Evolutionary conservation across 2,888 invertebrate species (phyloP).

Genomic region (Harmothoe impar): DNA sequence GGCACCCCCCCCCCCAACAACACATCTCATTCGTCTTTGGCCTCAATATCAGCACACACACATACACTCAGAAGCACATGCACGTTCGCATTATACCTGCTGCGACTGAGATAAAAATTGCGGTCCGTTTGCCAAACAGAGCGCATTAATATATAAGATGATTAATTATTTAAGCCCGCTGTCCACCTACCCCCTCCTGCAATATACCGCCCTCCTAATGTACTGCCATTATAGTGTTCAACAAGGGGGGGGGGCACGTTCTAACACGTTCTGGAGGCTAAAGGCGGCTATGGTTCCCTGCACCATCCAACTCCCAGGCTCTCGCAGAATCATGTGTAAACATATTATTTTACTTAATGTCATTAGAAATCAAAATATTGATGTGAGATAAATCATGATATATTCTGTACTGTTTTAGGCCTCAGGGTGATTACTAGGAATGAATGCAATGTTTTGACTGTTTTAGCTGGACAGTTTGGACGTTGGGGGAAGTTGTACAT

Average conservation of each 20-base stretch:
- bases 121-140: slow-evolving; percentile 23
- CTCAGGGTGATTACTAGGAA: neutral
- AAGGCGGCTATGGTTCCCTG: neutral
- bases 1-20: too few species aligned
- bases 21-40: too few species aligned
- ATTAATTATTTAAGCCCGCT: slow-evolving; percentile 33
- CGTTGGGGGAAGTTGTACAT: too few species aligned
- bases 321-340: neutral
- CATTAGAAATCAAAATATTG: slow-evolving; percentile 48
- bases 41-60: neutral
- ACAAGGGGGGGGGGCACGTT: neutral
- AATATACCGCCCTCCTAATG: neutral
- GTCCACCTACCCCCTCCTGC: neutral
- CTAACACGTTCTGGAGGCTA: neutral
- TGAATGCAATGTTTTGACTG: too few species aligned
- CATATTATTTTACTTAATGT: slow-evolving; percentile 36
- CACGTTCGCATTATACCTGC: too few species aligned
- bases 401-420: neutral
- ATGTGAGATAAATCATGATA: neutral
- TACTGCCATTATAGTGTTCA: slow-evolving; percentile 24
- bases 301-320: neutral
- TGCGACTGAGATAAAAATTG: neutral
- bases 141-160: slow-evolving; percentile 48
- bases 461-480: too few species aligned
- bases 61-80: neutral